Conservation (phyloP, 1,140 invertebrate genomes). For the Akabosia matsudoensis region DNA sequence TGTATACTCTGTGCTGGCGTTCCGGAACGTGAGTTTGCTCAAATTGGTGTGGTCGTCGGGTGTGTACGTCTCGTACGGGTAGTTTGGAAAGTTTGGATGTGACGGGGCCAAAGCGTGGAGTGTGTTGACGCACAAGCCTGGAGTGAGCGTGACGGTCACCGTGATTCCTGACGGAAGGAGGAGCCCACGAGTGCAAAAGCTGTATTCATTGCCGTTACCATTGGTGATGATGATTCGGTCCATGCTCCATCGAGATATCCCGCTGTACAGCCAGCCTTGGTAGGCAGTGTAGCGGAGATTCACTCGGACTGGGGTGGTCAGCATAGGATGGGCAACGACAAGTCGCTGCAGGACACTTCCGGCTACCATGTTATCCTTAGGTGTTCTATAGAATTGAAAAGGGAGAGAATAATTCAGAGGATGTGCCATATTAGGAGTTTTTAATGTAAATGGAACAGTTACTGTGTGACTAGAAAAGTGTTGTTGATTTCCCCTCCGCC, state of each 20-base stretch:
- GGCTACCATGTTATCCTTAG: constrained; percentile 70
- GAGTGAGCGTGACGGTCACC: constrained; percentile 66
- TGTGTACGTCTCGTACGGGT: constrained; percentile 18
- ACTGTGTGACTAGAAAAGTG: constrained; percentile 82
- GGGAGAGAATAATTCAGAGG: no score
- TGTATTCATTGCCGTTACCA: constrained; percentile 76
- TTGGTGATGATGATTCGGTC: constrained; percentile 80
- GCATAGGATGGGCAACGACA: constrained; percentile 79
- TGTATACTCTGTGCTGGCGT: background rate
- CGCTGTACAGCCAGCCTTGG: constrained; percentile 86
- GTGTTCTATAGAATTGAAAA: constrained; percentile 60
- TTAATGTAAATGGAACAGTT: constrained; percentile 44
- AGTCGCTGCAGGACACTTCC: constrained; percentile 71
- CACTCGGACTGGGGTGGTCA: constrained; percentile 66
- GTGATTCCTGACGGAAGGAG: constrained; percentile 70
- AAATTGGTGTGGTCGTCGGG: background rate
- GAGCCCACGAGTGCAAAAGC: constrained; percentile 71
- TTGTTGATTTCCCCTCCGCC: constrained; percentile 63
- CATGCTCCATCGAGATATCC: constrained; percentile 70
- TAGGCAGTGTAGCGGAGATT: constrained; percentile 82
- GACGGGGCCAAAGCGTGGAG: background rate
- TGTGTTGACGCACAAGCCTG: constrained; percentile 66
- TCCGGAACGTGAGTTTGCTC: background rate
- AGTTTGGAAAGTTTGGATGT: constrained; percentile 6
- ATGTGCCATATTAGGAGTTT: background rate